Conservation (phyloP, 2,888 invertebrate genomes). For the Lithophane ornitopus region DNA sequence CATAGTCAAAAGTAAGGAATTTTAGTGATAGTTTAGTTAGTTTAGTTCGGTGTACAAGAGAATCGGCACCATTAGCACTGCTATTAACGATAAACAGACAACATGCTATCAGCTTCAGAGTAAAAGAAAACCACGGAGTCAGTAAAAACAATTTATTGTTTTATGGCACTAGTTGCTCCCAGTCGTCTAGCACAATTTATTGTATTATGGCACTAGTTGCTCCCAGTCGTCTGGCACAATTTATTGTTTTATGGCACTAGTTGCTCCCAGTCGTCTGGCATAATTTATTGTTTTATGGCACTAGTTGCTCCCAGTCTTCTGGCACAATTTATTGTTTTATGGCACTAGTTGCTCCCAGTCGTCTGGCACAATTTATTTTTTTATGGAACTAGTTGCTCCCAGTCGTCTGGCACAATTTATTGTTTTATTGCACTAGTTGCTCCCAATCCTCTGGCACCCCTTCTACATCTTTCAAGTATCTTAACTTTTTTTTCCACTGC, state of each 20-base stretch:
- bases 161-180: neutral
- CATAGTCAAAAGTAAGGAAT: too few species aligned
- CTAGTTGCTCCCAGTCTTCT: neutral
- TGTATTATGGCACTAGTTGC: neutral
- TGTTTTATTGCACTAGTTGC: neutral
- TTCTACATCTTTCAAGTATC: neutral
- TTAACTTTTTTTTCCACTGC: neutral
- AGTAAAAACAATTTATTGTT: neutral
- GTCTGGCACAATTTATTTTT: accelerated
- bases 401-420: neutral
- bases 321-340: neutral
- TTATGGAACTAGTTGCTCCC: neutral
- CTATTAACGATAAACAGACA: neutral
- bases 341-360: neutral
- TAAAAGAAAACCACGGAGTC: neutral
- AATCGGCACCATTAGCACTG: too few species aligned
- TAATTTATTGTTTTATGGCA: neutral
- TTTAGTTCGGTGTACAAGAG: too few species aligned
- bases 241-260: neutral
- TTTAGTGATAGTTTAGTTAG: too few species aligned
- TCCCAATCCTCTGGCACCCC: neutral
- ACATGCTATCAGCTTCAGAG: neutral
- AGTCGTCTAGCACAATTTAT: accelerated
- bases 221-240: neutral
- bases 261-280: neutral